Evolutionary conservation across 2,888 invertebrate species (phyloP), one percentile per base, ranked within the genome.

Genomic region (Nomada ferruginata): DNA sequence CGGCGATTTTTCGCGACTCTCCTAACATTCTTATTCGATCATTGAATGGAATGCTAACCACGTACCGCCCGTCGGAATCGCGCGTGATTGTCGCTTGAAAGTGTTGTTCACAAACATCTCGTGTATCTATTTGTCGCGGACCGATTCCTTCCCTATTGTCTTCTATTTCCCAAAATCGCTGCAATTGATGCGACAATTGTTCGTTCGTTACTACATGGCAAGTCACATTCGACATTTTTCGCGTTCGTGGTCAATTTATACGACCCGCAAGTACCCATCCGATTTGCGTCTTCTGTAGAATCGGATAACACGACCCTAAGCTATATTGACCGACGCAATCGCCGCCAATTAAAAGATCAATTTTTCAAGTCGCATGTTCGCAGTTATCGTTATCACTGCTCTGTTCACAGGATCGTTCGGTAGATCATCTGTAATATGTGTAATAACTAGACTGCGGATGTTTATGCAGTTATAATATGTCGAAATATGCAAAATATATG

Each of bases 271-370:
- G 18, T 50, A 50, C 50, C 50, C 50, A 50, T 50, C 50, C 50
- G 11, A 18, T 0, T 11, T 18, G 50, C 50, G 9, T 74, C 23
- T 74, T 74, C 26, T 74, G 74, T 2, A 74, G 9, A 42, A 59
- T 52, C 11, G 59, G 66, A n/a, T 50, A 9, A 11, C 20, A 20
- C 26, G 18, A 5, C 0, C 59, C 29, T 42, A 60, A 18, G 10
- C 42, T 29, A 2, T 53, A 18, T 23, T 74, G 74, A 2, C 74
- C 74, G 4, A 74, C 55, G 50, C 76, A 76, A 2, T 23, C 23
- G 23, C 23, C 23, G 23, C 23, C 23, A 23, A 23, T 23, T 23
- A 23, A 23, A 23, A 23, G 23, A 23, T 23, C 23, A 23, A 23
- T 23, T 23, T 23, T 23, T 23, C 23, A 23, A 23, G 23, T 23